A percentile compares a stretch with the other conserved stretches of the same genome.
Evolutionary conservation across 2,113 vertebrate genomes (phyloP).

Genomic region (Passer montanus): DNA sequence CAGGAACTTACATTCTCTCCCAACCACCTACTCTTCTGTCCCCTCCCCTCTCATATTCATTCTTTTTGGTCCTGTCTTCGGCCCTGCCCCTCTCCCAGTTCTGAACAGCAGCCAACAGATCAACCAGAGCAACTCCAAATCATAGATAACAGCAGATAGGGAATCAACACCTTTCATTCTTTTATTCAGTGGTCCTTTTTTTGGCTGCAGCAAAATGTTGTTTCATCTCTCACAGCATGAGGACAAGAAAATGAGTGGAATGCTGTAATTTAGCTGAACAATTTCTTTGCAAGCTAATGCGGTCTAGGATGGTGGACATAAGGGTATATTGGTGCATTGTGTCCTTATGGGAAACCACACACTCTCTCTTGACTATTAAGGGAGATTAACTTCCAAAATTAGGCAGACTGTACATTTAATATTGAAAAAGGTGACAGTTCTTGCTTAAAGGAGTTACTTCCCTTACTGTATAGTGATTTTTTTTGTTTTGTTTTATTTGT

Average conservation of each 20-base stretch:
- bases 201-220: not conserved
- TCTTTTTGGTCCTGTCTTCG: not conserved
- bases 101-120: accelerated
- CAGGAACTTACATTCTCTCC: not conserved
- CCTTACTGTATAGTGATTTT: accelerated
- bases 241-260: not conserved
- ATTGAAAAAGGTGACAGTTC: not conserved
- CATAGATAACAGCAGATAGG: too few species aligned
- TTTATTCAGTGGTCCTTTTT: not conserved
- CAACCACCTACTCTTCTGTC: accelerated
- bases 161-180: not conserved
- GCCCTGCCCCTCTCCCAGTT: accelerated
- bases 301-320: not conserved
- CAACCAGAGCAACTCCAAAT: not conserved
- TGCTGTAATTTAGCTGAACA: not conserved
- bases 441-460: not conserved
- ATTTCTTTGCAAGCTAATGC: not conserved
- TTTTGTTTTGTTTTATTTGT: not conserved
- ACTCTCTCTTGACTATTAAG: accelerated
- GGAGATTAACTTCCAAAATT: not conserved
- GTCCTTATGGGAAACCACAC: accelerated
- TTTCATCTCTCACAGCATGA: not conserved
- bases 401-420: not conserved
- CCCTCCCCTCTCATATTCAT: not conserved
- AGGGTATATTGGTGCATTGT: accelerated